phyloP scores from a whole-genome alignment of 2,113 vertebrate species.

The Ranitomeya imitator region DNA sequence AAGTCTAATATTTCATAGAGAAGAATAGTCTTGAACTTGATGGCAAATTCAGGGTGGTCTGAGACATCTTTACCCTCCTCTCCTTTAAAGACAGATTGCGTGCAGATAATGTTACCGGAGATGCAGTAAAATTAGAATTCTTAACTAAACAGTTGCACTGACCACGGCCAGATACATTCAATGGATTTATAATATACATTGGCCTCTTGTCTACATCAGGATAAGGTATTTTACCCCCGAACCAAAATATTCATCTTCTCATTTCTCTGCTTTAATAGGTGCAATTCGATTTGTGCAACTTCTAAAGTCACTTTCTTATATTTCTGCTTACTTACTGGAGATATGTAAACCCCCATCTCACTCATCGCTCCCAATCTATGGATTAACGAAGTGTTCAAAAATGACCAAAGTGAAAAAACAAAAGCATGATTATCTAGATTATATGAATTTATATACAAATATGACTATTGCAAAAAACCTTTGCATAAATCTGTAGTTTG shows the following conservation, averaged over 20 bases:
- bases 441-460: too few species aligned
- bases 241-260: background rate
- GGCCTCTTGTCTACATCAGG: background rate
- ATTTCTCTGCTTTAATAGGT: background rate
- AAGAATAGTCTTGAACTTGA: constrained; percentile 53
- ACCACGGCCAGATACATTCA: background rate
- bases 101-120: constrained; percentile 36
- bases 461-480: too few species aligned
- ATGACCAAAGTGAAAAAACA: too few species aligned
- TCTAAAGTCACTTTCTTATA: background rate
- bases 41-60: constrained; percentile 37
- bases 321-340: background rate
- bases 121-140: constrained; percentile 47
- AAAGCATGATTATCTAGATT: too few species aligned
- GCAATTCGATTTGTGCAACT: background rate
- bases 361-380: background rate
- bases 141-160: constrained; percentile 27
- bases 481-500: too few species aligned
- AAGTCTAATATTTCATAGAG: constrained; percentile 60
- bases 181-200: background rate
- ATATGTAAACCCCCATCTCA: background rate
- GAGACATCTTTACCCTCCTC: background rate
- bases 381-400: background rate
- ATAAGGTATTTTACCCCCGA: background rate
- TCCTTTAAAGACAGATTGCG: constrained; percentile 21